Conservation (phyloP, 1,140 invertebrate genomes). For the Drosophila bifasciata region DNA sequence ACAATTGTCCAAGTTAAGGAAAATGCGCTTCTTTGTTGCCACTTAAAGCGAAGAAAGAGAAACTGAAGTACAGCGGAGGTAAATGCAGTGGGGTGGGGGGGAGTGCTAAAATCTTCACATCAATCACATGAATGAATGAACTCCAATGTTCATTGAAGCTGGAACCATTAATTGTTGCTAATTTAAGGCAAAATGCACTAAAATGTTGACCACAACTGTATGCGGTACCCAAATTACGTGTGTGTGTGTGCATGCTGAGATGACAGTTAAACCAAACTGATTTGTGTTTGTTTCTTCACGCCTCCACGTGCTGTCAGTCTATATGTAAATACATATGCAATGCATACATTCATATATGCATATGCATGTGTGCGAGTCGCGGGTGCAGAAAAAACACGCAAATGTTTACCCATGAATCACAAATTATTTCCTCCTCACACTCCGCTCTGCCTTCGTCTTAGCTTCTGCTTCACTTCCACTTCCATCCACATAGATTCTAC, state of each 20-base stretch:
- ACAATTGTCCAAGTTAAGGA: constrained; percentile 33
- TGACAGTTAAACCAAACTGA: constrained; percentile 9
- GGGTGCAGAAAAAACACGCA: constrained; percentile 37
- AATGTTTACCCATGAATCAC: constrained; percentile 10
- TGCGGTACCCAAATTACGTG: background rate
- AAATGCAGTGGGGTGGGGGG: too few relatives aligned
- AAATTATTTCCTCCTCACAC: too few relatives aligned
- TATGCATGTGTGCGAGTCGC: constrained; percentile 4
- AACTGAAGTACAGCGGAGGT: constrained; percentile 2
- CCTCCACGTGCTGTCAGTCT: constrained; percentile 15
- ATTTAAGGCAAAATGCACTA: too few relatives aligned
- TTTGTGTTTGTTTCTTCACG: constrained; percentile 21
- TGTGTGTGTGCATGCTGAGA: background rate
- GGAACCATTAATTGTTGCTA: too few relatives aligned
- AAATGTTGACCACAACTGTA: background rate
- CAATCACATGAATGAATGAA: too few relatives aligned
- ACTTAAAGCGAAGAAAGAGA: constrained; percentile 16
- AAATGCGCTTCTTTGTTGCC: constrained; percentile 46
- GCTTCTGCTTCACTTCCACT: background rate
- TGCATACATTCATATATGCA: too few relatives aligned
- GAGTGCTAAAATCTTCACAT: too few relatives aligned
- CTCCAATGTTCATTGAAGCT: too few relatives aligned
- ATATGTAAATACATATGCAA: too few relatives aligned
- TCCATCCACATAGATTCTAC: background rate
- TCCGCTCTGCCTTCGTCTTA: too few relatives aligned